Evolutionary conservation across 2,797 vertebrate genomes (phyloP).

Genomic region (Mus minutoides): DNA sequence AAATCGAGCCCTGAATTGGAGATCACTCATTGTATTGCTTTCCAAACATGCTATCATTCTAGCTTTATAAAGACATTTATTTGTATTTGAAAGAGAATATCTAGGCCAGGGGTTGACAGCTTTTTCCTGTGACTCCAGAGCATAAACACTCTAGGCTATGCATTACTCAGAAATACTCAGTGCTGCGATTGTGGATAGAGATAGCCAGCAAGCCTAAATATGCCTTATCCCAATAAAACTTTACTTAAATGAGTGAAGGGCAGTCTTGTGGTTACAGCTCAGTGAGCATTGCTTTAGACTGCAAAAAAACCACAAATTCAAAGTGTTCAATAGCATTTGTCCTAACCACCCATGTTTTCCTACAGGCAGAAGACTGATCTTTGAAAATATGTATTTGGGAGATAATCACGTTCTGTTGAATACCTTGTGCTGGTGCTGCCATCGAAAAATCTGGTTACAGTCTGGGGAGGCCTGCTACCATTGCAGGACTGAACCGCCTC

Average conservation of each 20-base stretch:
- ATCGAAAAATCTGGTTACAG: constrained; percentile 93
- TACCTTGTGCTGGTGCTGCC: constrained; percentile 89
- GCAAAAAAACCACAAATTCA: background rate
- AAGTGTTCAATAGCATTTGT: constrained; percentile 3
- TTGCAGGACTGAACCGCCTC: constrained; percentile 76
- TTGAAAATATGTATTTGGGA: constrained; percentile 87
- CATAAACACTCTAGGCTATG: background rate
- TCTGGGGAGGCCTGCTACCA: constrained; percentile 81
- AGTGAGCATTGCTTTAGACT: background rate
- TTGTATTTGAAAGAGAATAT: constrained; percentile 19
- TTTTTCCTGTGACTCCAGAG: background rate
- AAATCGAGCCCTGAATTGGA: constrained; percentile 36
- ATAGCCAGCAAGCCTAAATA: background rate
- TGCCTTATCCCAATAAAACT: constrained; percentile 19
- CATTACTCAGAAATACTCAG: background rate
- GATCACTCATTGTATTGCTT: constrained; percentile 51
- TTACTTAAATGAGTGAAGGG: constrained; percentile 20
- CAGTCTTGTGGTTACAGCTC: background rate
- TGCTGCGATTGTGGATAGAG: background rate
- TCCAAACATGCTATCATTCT: constrained; percentile 16
- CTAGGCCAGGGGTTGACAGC: background rate
- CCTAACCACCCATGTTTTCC: constrained; percentile 27
- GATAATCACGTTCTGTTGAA: constrained; percentile 81
- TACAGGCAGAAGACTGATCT: constrained; percentile 84
- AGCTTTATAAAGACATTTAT: constrained; percentile 13